phyloP scores from a whole-genome alignment of 1,140 invertebrate genomes.

The Drosophila navojoa region DNA sequence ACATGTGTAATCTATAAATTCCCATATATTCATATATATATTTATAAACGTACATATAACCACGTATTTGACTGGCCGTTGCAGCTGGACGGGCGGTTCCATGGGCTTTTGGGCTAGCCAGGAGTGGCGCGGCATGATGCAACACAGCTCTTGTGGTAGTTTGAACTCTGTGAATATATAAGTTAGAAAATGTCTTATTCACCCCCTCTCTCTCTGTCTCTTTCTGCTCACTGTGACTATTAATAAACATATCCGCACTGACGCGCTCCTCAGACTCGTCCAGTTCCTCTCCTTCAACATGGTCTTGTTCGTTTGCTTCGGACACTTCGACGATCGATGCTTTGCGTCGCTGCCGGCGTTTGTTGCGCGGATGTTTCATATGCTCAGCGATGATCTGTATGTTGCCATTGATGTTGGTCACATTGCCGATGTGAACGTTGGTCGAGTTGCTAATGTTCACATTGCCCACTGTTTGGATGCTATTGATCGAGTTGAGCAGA shows the following conservation, averaged over 20 bases:
- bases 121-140: slow-evolving; percentile 67
- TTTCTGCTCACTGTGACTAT: slow-evolving; percentile 48
- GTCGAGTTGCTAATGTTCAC: slow-evolving; percentile 82
- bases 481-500: slow-evolving; percentile 72
- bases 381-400: slow-evolving; percentile 80
- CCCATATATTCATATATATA: neutral
- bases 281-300: slow-evolving; percentile 7
- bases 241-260: slow-evolving; percentile 56
- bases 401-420: slow-evolving; percentile 84
- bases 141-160: slow-evolving; percentile 70
- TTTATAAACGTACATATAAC: slow-evolving; percentile 73
- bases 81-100: slow-evolving; percentile 52
- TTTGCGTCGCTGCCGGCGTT: slow-evolving; percentile 26
- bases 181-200: too few relatives aligned
- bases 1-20: neutral
- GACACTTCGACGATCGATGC: slow-evolving; percentile 14
- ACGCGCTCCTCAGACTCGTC: slow-evolving; percentile 64
- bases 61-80: slow-evolving; percentile 77
- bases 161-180: slow-evolving; percentile 58
- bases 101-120: slow-evolving; percentile 83
- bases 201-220: too few relatives aligned
- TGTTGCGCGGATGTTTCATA: slow-evolving; percentile 4
- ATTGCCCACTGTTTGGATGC: slow-evolving; percentile 77
- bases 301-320: neutral
- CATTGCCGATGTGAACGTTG: slow-evolving; percentile 84